Conservation (phyloP, 1,140 invertebrate genomes). For the Aporrectodea caliginosa region DNA sequence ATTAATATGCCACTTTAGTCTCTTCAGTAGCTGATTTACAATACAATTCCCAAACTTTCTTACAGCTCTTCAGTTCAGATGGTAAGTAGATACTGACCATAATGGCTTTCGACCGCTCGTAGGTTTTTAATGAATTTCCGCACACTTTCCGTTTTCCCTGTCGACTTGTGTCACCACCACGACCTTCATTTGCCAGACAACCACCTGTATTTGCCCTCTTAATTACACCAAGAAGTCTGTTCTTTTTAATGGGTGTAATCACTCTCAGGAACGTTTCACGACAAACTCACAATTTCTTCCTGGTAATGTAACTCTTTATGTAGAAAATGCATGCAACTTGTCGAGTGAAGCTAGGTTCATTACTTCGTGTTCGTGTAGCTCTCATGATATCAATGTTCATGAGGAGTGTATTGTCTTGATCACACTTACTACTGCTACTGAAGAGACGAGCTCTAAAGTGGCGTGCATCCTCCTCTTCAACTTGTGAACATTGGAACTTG, state of each 20-base stretch:
- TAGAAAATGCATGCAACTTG: not conserved
- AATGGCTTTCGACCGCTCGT: slow-evolving; percentile 5
- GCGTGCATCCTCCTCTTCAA: not conserved
- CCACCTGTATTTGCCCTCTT: not conserved
- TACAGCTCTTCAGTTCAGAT: slow-evolving; percentile 16
- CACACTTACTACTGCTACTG: not conserved
- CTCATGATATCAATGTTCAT: not conserved
- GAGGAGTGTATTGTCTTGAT: not conserved
- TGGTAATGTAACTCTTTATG: not conserved
- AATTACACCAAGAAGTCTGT: not conserved
- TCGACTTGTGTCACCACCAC: slow-evolving; percentile 13
- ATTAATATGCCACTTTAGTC: not conserved
- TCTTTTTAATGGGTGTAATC: slow-evolving; percentile 18
- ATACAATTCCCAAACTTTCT: slow-evolving; percentile 7
- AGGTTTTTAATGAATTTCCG: slow-evolving; percentile 6
- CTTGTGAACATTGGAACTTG: not conserved
- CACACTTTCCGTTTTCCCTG: not conserved
- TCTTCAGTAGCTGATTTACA: not conserved
- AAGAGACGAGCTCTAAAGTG: not conserved
- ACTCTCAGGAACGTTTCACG: not conserved
- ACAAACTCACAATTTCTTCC: not conserved
- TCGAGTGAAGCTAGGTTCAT: not conserved
- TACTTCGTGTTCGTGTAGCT: not conserved
- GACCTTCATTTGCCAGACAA: not conserved
- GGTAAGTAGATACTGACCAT: not conserved